These are phyloP conservation scores for Ferdinandea cuprea DNA, from an alignment of 2,888 invertebrate species.

Conservation along the genomic window DNA sequence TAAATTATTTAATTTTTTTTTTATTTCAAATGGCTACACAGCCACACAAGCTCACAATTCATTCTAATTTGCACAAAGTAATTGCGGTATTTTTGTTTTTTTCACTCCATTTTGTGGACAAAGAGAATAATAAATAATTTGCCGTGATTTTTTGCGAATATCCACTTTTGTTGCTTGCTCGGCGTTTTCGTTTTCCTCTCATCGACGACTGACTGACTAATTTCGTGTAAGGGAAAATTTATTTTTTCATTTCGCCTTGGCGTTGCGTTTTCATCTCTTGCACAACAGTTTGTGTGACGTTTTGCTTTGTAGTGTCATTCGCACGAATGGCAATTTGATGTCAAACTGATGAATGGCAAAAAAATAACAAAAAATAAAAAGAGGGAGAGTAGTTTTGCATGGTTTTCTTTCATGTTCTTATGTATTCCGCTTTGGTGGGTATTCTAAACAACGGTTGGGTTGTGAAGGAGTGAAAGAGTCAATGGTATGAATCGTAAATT, in stretches of 20 bases:
- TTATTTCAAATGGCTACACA: slow-evolving; percentile 57
- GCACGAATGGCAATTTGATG: background rate
- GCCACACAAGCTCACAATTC: slow-evolving; percentile 64
- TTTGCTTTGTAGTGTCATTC: slow-evolving; percentile 31
- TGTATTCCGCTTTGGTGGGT: slow-evolving; percentile 14
- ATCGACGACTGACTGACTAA: slow-evolving; percentile 26
- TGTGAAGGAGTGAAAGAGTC: background rate
- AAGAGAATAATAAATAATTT: slow-evolving; percentile 13
- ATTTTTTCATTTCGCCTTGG: slow-evolving; percentile 29
- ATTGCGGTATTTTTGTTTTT: slow-evolving; percentile 5
- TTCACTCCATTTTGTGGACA: slow-evolving; percentile 64
- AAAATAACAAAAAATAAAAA: slow-evolving; percentile 52
- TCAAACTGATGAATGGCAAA: slow-evolving; percentile 54
- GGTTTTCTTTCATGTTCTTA: slow-evolving; percentile 47
- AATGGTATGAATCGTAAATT: background rate
- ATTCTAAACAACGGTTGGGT: slow-evolving; percentile 58
- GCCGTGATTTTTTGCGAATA: slow-evolving; percentile 37
- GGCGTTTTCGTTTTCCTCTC: slow-evolving; percentile 43
- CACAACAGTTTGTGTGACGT: slow-evolving; percentile 47
- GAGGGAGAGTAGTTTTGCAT: slow-evolving; percentile 10
- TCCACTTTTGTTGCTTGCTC: slow-evolving; percentile 24
- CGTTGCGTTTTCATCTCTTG: slow-evolving; percentile 32
- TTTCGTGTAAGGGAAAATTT: slow-evolving; percentile 9
- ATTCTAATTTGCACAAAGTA: slow-evolving; percentile 49
- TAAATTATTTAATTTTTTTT: slow-evolving; percentile 5